Conservation (phyloP, 1,140 invertebrate genomes). For the Penaeus japonicus region DNA sequence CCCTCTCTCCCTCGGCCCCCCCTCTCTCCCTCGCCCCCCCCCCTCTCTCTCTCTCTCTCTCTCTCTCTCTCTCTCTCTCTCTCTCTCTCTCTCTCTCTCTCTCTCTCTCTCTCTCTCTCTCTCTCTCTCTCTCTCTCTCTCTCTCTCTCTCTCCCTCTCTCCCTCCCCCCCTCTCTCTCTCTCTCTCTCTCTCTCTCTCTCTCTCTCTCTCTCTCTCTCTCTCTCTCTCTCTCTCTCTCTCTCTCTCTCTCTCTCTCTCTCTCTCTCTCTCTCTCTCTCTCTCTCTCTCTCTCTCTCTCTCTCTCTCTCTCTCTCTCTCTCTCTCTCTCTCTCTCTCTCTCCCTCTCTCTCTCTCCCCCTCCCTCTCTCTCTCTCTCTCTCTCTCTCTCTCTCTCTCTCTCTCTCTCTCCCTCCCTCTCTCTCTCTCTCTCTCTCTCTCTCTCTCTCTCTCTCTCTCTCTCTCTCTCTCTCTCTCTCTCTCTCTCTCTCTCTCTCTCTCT, state of each 20-base stretch:
- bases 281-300: neutral
- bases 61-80: neutral
- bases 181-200: neutral
- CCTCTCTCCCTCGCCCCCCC: neutral
- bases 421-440: neutral
- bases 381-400: conserved; percentile 1
- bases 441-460: too few species aligned
- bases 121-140: too few species aligned
- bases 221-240: neutral
- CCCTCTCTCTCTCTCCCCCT: neutral
- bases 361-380: neutral
- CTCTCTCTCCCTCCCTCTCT: neutral
- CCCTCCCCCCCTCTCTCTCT: neutral
- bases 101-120: too few species aligned
- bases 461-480: too few species aligned
- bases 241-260: neutral
- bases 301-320: neutral
- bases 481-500: too few species aligned
- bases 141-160: neutral
- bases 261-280: neutral
- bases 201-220: neutral
- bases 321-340: neutral
- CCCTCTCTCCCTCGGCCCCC: neutral
- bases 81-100: too few species aligned
- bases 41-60: neutral